Evolutionary conservation across 2,888 invertebrate species (phyloP).

Genomic region (Ernsta delagoae): DNA sequence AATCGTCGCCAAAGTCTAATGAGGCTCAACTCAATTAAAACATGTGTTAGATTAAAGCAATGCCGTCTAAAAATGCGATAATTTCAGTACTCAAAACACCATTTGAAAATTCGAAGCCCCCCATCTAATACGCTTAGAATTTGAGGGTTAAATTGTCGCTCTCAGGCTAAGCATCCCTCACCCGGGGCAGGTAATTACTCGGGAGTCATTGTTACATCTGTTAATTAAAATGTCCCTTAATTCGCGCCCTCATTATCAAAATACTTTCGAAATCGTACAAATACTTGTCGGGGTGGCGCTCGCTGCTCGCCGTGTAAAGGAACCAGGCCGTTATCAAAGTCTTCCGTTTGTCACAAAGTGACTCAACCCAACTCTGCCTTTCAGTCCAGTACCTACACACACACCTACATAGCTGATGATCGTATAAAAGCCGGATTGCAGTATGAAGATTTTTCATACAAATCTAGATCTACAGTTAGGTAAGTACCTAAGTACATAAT

Average conservation of each 20-base stretch:
- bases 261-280: slow-evolving; percentile 33
- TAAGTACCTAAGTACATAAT: no score
- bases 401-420: not conserved
- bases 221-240: slow-evolving; percentile 38
- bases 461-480: no score
- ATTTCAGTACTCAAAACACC: slow-evolving; percentile 17
- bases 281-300: slow-evolving; percentile 6
- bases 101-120: slow-evolving; percentile 22
- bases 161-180: slow-evolving; percentile 27
- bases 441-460: no score
- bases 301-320: not conserved
- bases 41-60: slow-evolving; percentile 45
- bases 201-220: slow-evolving; percentile 37
- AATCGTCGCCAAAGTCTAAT: slow-evolving; percentile 59
- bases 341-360: slow-evolving; percentile 29
- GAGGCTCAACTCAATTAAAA: slow-evolving; percentile 46
- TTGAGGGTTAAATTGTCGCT: slow-evolving; percentile 36
- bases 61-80: slow-evolving; percentile 39
- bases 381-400: slow-evolving; percentile 4
- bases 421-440: no score
- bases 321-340: slow-evolving; percentile 21
- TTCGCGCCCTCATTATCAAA: slow-evolving; percentile 37
- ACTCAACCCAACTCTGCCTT: not conserved
- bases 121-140: slow-evolving; percentile 35
- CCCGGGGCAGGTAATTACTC: slow-evolving; percentile 34